phyloP scores from a whole-genome alignment of 2,888 invertebrate genomes.

The Heliconius sara region DNA sequence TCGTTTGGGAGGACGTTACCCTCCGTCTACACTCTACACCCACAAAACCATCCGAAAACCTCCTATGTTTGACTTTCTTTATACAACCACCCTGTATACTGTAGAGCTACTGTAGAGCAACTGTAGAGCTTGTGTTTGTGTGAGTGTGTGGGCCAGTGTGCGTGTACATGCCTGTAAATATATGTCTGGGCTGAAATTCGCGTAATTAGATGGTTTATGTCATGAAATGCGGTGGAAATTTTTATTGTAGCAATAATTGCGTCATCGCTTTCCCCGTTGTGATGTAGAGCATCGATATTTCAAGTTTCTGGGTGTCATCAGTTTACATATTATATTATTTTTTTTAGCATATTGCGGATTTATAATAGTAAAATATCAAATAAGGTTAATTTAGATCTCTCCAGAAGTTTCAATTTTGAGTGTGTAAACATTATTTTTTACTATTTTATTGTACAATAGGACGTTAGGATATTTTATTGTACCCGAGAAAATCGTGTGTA shows the following conservation, averaged over 20 bases:
- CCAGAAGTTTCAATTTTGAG: background rate
- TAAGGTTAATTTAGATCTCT: background rate
- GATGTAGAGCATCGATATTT: background rate
- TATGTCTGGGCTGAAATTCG: conserved; percentile 34
- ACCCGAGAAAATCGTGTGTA: background rate
- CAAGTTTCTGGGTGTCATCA: background rate
- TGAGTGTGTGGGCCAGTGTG: background rate
- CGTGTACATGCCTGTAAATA: conserved; percentile 15
- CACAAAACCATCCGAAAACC: conserved; percentile 47
- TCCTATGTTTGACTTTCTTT: conserved; percentile 39
- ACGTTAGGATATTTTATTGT: no score
- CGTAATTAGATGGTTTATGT: conserved; percentile 36
- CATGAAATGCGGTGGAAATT: conserved; percentile 27
- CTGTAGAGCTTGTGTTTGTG: conserved; percentile 9
- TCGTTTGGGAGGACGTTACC: conserved; percentile 76
- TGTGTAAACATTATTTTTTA: no score
- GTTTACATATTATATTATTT: background rate
- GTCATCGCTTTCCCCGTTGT: conserved; percentile 7
- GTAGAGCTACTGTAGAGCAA: conserved; percentile 9
- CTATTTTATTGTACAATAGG: no score
- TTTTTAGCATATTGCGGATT: background rate
- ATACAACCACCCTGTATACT: conserved; percentile 31
- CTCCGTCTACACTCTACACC: conserved; percentile 54
- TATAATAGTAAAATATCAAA: background rate
- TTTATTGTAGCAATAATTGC: conserved; percentile 24